Evolutionary conservation across 1,140 invertebrate genomes (phyloP).

Genomic region (Heliothis subflexa): DNA sequence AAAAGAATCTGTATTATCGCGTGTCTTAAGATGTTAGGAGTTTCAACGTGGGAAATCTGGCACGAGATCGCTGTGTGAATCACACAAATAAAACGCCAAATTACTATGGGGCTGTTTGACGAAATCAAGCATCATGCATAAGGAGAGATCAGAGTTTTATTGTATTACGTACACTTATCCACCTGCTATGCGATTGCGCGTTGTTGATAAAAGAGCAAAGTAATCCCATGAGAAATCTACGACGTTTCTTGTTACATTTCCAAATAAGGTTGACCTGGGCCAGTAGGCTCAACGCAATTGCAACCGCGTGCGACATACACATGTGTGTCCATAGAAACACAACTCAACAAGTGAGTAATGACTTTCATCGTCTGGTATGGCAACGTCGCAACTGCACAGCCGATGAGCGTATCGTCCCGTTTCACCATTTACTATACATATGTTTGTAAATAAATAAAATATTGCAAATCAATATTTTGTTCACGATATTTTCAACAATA

Average conservation of each 20-base stretch:
- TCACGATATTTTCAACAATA: conserved; percentile 3
- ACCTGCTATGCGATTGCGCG: conserved; percentile 36
- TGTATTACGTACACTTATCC: conserved; percentile 37
- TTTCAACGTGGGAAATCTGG: conserved; percentile 55
- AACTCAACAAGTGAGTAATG: conserved; percentile 64
- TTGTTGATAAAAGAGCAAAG: conserved; percentile 34
- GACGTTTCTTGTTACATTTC: conserved; percentile 48
- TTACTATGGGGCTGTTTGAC: conserved; percentile 42
- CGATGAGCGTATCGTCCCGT: conserved; percentile 71
- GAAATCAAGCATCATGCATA: conserved; percentile 34
- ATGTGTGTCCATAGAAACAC: conserved; percentile 40
- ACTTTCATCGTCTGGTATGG: conserved; percentile 83
- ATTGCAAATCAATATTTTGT: conserved; percentile 13
- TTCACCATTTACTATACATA: conserved; percentile 64
- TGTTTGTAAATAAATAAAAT: conserved; percentile 31
- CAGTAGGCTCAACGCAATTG: conserved; percentile 50
- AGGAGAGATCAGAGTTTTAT: conserved; percentile 32
- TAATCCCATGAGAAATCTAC: conserved; percentile 58
- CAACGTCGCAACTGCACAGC: conserved; percentile 70
- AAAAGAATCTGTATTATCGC: conserved; percentile 49
- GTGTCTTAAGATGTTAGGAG: conserved; percentile 47
- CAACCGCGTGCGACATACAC: conserved; percentile 40
- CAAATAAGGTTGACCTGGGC: conserved; percentile 60
- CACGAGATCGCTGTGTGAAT: conserved; percentile 57
- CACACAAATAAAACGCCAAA: conserved; percentile 49